Percentiles rank a stretch among this genome's conserved stretches.
These are phyloP conservation scores for Listronotus bonariensis DNA, from an alignment of 1,140 invertebrate genomes.

Conservation along the genomic window DNA sequence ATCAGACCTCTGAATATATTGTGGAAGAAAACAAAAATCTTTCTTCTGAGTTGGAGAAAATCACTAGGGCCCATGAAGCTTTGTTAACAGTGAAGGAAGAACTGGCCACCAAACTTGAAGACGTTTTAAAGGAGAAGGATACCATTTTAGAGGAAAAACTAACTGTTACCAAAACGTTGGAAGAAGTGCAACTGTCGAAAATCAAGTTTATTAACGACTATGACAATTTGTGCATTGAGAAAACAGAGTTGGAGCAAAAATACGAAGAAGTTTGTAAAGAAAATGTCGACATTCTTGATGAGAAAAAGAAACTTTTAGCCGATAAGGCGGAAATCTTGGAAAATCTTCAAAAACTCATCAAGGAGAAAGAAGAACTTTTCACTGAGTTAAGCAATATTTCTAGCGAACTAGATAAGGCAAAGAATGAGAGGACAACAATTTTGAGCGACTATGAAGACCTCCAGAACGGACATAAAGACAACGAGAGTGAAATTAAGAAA, in stretches of 20 bases:
- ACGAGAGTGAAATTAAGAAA: constrained; percentile 24
- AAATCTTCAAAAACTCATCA: constrained; percentile 25
- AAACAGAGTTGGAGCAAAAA: constrained; percentile 15
- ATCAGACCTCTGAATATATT: too few species aligned
- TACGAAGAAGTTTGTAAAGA: not conserved
- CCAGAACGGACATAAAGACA: constrained; percentile 16
- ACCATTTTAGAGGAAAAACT: too few species aligned
- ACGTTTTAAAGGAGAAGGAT: too few species aligned
- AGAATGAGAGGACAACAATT: constrained; percentile 32
- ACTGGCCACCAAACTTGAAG: too few species aligned
- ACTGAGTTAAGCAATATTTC: constrained; percentile 9
- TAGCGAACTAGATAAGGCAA: constrained; percentile 13
- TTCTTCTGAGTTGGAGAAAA: too few species aligned
- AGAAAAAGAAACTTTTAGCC: not conserved
- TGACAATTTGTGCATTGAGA: constrained; percentile 11
- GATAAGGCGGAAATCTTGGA: constrained; percentile 15
- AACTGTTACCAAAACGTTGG: too few species aligned
- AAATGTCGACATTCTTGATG: not conserved
- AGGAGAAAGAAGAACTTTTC: constrained; percentile 31
- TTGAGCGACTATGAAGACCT: constrained; percentile 18
- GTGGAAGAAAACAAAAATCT: too few species aligned
- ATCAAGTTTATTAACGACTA: not conserved
- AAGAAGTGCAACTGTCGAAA: too few species aligned
- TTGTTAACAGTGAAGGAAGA: too few species aligned
- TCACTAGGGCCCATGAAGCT: too few species aligned